These are phyloP conservation scores for Merluccius polli DNA, from an alignment of 2,797 vertebrate species.

Conservation along the genomic window DNA sequence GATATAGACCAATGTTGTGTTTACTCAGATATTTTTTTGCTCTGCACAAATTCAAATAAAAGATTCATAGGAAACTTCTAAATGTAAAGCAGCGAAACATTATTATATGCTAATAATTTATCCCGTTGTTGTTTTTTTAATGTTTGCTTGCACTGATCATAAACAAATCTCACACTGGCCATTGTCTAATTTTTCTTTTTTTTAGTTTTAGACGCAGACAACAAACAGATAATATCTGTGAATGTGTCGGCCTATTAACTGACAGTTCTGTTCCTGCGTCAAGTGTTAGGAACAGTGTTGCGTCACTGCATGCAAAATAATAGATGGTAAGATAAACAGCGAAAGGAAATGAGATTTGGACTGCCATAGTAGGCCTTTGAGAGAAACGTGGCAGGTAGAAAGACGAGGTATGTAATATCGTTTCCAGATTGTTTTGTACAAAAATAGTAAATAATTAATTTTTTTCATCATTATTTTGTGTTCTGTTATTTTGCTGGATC, in stretches of 20 bases:
- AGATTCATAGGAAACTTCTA: not conserved
- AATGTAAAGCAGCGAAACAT: not conserved
- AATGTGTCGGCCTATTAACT: not conserved
- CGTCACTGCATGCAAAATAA: conserved; percentile 71
- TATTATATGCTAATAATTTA: not conserved
- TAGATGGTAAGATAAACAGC: not conserved
- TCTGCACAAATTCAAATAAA: not conserved
- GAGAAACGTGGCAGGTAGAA: conserved; percentile 1
- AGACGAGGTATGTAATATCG: not conserved
- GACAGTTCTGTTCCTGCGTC: conserved; percentile 1
- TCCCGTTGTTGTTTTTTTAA: not conserved
- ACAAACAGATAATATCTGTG: conserved; percentile 6
- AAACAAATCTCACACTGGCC: not conserved
- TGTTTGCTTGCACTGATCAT: not conserved
- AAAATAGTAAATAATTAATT: too few relatives aligned
- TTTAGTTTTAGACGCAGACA: too few relatives aligned
- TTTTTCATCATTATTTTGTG: too few relatives aligned
- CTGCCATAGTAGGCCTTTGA: conserved; percentile 13
- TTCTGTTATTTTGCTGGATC: not conserved
- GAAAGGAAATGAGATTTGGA: not conserved
- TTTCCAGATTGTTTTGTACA: not conserved
- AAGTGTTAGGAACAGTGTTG: conserved; percentile 55
- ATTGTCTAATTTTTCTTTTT: not conserved
- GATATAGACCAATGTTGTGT: too few relatives aligned
- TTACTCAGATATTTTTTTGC: not conserved